These are phyloP conservation scores for Drosophila punjabiensis DNA, from an alignment of 1,140 invertebrate genomes.

Conservation along the genomic window DNA sequence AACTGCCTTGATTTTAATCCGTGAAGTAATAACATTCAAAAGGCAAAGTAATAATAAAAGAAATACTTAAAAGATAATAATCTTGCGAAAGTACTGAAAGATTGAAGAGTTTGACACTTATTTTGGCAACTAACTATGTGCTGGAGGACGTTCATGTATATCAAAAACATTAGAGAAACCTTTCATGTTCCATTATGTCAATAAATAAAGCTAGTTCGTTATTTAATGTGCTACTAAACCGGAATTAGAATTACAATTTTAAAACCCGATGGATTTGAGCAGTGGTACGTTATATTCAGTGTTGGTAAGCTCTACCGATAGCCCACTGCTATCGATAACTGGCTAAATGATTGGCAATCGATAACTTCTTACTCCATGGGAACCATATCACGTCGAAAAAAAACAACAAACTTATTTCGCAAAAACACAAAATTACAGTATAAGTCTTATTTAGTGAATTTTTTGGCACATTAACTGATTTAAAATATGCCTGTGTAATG, in stretches of 20 bases:
- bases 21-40: not conserved
- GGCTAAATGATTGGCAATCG: not conserved
- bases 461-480: slow-evolving; percentile 41
- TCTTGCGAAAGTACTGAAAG: not conserved
- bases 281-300: slow-evolving; percentile 1
- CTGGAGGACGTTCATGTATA: too few relatives aligned
- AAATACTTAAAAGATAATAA: not conserved
- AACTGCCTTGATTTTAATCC: slow-evolving; percentile 20
- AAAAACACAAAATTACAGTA: slow-evolving; percentile 17
- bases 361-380: not conserved
- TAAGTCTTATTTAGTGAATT: slow-evolving; percentile 6
- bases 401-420: slow-evolving; percentile 27
- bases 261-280: not conserved
- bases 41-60: not conserved
- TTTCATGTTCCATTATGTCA: not conserved
- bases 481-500: slow-evolving; percentile 79
- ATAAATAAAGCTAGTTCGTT: not conserved
- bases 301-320: not conserved
- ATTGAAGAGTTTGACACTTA: not conserved
- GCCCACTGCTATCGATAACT: too few relatives aligned
- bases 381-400: slow-evolving; percentile 12
- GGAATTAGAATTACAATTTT: not conserved
- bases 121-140: too few relatives aligned
- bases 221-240: not conserved
- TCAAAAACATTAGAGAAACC: not conserved